Conservation (phyloP, 2,797 vertebrate genomes). For the Pelobates cultripes region DNA sequence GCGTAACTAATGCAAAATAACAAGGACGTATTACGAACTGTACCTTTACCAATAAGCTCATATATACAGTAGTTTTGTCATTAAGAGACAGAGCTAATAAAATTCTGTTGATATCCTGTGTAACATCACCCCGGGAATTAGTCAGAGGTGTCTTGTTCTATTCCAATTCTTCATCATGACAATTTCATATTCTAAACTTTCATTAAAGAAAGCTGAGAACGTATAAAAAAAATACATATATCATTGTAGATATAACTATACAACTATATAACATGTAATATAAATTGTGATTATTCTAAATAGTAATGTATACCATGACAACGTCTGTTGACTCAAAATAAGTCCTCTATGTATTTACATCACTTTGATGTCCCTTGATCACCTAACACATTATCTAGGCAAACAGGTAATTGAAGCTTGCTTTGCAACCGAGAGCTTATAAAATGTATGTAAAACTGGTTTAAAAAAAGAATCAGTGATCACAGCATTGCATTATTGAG, state of each 20-base stretch:
- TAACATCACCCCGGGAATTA: background rate
- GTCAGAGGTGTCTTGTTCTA: background rate
- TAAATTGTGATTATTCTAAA: too few species aligned
- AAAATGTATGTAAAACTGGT: slow-evolving; percentile 23
- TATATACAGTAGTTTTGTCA: background rate
- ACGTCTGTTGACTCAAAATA: too few species aligned
- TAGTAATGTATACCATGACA: too few species aligned
- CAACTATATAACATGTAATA: too few species aligned
- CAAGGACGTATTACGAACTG: too few species aligned
- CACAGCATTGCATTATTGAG: slow-evolving; percentile 17
- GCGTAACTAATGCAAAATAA: too few species aligned
- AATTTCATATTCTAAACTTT: background rate
- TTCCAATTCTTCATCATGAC: background rate
- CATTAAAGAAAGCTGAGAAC: background rate
- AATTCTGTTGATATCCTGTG: background rate
- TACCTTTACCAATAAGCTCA: too few species aligned
- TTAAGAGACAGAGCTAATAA: background rate
- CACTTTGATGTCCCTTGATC: background rate
- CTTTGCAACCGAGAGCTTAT: background rate
- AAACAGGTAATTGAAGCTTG: background rate
- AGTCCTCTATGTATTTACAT: too few species aligned
- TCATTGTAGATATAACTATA: too few species aligned
- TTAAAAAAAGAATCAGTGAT: slow-evolving; percentile 42
- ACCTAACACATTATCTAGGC: background rate
- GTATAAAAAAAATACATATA: too few species aligned